Evolutionary conservation across 2,113 vertebrate genomes (phyloP), one percentile per base, ranked within the genome.

Genomic region (Pungitius pungitius): DNA sequence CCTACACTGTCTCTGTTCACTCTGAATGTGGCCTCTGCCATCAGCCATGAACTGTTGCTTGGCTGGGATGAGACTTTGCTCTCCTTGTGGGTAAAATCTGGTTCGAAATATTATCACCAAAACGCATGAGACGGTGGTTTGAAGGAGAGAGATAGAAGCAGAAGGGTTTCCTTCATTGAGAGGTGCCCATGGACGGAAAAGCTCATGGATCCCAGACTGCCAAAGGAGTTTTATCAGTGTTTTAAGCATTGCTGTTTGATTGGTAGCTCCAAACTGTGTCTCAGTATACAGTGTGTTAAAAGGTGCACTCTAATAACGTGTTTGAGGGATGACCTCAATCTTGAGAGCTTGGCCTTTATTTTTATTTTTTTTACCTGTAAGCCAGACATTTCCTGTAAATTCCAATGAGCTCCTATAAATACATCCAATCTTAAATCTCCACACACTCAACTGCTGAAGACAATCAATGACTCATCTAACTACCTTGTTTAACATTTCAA

Each of bases 41-140:
- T 85, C 75, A 83, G 68, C 85, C 82, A 78, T 88, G 75, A 78
- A 86, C 81, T 74, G 45, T 81, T 77, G 72, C 73, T 66, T 84
- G 85, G 79, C 85, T 91, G 85, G 85, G 87, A 85, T 75, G 76
- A 83, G 80, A 81, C 74, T 75, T 51, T 5, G 62, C 47, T 74
- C 77, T 87, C 76, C 77, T 84, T 87, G 85, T 88, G 85, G 87
- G 89, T 55, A 69, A 77, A 85, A 63, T 77, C 26, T 63, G 59
- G 77, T 78, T 65, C 74, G 77, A 76, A 81, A 67, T 73, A 62
- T 73, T 69, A 57, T 73, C 39, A 1, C 65, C 49, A 64, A 81
- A 77, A 59, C 52, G 59, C 66, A 59, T 12, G 8, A 72, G 49
- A 59, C 24, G 49, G 17, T 20, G 30, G n/a, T 67, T 40, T 39